Conservation (phyloP, 2,113 vertebrate genomes). For the Clarias batrachus region DNA sequence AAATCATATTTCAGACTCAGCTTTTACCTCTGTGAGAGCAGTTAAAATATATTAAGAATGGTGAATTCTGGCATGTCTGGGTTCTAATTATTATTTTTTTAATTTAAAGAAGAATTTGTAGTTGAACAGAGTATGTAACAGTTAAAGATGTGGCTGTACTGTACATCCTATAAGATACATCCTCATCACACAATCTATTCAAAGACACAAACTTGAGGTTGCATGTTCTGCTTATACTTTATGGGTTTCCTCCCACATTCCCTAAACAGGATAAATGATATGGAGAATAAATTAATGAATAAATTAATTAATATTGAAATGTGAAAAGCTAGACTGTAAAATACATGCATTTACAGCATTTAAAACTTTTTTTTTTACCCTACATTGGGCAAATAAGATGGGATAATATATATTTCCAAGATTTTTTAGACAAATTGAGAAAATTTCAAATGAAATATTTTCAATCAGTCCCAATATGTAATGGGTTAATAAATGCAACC, state of each 20-base stretch:
- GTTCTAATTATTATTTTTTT: slow-evolving; percentile 13
- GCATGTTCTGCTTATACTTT: no score
- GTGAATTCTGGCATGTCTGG: slow-evolving; percentile 11
- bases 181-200: neutral
- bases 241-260: no score
- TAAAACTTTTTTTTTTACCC: neutral
- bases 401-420: neutral
- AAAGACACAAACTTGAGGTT: neutral
- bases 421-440: neutral
- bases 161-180: neutral
- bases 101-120: slow-evolving; percentile 23
- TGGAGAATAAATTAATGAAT: no score
- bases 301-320: neutral
- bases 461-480: neutral
- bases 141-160: neutral
- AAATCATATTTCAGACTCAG: slow-evolving; percentile 34
- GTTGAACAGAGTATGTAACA: neutral
- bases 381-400: neutral
- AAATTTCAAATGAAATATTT: neutral
- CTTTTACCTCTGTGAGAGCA: slow-evolving; percentile 29
- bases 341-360: neutral
- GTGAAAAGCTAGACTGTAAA: neutral
- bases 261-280: no score
- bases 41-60: slow-evolving; percentile 41
- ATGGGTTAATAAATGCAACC: neutral